Evolutionary conservation across 2,113 vertebrate species (phyloP).

Genomic region (Pelecanoides urinatrix): DNA sequence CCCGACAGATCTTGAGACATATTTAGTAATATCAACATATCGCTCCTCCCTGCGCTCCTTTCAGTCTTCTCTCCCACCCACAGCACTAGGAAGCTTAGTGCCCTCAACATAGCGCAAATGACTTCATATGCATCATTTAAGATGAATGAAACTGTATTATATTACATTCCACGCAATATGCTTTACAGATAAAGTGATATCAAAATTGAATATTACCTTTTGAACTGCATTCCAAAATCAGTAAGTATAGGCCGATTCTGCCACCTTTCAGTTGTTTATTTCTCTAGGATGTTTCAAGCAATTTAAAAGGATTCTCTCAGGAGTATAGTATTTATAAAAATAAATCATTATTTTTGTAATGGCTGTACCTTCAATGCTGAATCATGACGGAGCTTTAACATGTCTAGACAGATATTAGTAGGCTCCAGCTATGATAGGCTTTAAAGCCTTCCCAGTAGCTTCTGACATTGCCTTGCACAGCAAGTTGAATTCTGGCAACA

Average conservation of each 20-base stretch:
- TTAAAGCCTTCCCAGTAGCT: not conserved
- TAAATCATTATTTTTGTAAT: not conserved
- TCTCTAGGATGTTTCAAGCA: not conserved
- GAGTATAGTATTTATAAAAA: not conserved
- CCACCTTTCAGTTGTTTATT: not conserved
- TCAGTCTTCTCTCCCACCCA: not conserved
- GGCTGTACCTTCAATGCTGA: not conserved
- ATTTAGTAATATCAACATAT: not conserved
- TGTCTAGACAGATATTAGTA: not conserved
- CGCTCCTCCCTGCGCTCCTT: not conserved
- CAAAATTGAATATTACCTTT: not conserved
- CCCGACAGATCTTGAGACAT: not conserved
- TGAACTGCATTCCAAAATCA: not conserved
- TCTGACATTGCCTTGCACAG: not conserved
- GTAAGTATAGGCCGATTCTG: not conserved
- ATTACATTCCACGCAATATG: not conserved
- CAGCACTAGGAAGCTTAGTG: not conserved
- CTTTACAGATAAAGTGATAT: not conserved
- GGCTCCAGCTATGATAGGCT: not conserved
- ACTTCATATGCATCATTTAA: constrained; percentile 26
- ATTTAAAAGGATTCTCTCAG: not conserved
- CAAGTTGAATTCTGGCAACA: not conserved
- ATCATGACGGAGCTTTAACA: not conserved
- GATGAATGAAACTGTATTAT: constrained; percentile 31
- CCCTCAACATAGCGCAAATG: not conserved